Base-by-base conservation (phyloP, 2,797 vertebrate species). In the Eptatretus atami region DNA sequence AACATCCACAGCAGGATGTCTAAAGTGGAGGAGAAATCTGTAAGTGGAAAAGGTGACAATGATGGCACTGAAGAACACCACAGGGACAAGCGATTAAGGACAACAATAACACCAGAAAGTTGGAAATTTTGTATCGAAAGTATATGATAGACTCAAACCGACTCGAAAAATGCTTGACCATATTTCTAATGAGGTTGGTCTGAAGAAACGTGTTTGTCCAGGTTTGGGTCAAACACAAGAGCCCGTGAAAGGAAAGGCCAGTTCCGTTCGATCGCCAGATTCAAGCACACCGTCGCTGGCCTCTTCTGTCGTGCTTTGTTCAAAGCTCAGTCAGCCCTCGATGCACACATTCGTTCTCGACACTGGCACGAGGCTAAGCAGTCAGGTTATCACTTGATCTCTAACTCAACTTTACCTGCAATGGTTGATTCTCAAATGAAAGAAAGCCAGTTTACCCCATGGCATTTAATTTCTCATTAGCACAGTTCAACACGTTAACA, bases 301-400 rank as follows among this genome's bases (percentile, higher is more conserved):
- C 92, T 90, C 53, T 99, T 99, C 71, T 99, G 92, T 70, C 75
- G 92, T 70, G 92, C 92, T 52, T 84, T 99, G 65, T 99, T 99
- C 66, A 99, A 99, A 75, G 92, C 92, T 65, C 96, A 96, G 77
- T 96, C 92, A 6, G 92, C 90, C 65, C 80, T 99, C 0, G 92
- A 99, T 73, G 92, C 92, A 67, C 92, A 99, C 65, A 94, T 99
- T 73, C 82, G 92, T 65, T 99, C 90, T 69, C 85, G 92, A 63
- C 92, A 98, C 70, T 99, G 92, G 92, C 92, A 99, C 3, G 92
- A 99, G 72, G 92, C 92, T 66, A 98, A 96, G 75, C 79, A 88
- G 70, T 87, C 92, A 64, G 92, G 92, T 53, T 99, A 99, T 72
- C 96, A 84, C 76, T 73, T 99, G 69, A 74, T 82, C 1, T 76